Conservation (phyloP, 2,113 vertebrate genomes). For the Oryzias woworae region DNA sequence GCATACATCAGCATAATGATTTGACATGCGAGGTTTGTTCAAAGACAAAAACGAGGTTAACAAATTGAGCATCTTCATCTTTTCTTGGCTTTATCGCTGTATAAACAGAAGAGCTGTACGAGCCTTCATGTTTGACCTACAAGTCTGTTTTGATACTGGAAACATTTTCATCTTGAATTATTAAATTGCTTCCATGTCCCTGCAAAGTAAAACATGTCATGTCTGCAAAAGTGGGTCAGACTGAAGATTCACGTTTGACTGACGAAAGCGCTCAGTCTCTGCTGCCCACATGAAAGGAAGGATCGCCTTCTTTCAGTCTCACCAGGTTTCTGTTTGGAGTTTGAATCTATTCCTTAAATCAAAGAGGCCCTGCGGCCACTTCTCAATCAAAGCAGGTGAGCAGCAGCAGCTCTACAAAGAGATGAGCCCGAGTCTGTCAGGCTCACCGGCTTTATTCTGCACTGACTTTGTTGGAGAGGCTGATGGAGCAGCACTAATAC, state of each 20-base stretch:
- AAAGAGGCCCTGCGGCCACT: constrained; percentile 6
- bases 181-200: neutral
- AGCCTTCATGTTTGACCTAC: neutral
- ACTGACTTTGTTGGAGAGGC: constrained; percentile 41
- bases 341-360: constrained; percentile 22
- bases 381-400: constrained; percentile 32
- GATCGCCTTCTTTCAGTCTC: constrained; percentile 15
- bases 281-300: constrained; percentile 5
- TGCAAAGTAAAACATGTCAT: neutral
- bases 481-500: constrained; percentile 47
- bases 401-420: constrained; percentile 21
- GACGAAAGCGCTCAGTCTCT: neutral
- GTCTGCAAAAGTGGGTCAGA: neutral
- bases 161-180: neutral
- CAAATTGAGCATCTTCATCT: too few species aligned
- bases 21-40: too few species aligned
- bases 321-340: constrained; percentile 5
- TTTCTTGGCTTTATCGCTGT: neutral
- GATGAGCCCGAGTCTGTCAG: constrained; percentile 15
- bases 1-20: too few species aligned
- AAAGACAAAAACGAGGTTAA: neutral
- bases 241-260: neutral
- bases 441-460: constrained; percentile 27
- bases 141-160: neutral
- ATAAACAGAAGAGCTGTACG: neutral